These are phyloP conservation scores for Scaptodrosophila lebanonensis DNA, from an alignment of 1,140 invertebrate genomes.

Conservation along the genomic window DNA sequence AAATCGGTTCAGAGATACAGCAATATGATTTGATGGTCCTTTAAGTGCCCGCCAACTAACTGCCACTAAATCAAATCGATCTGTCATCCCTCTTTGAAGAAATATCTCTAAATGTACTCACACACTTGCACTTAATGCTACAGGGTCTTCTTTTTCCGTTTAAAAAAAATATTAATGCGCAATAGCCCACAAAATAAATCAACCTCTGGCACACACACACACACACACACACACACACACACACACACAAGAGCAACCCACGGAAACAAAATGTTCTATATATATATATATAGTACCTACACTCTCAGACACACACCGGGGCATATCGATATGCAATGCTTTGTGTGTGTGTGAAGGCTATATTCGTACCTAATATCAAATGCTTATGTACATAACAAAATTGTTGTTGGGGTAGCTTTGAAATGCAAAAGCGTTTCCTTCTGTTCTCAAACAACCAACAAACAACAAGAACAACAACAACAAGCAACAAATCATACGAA, in stretches of 20 bases:
- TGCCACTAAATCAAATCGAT: constrained; percentile 25
- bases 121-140: too few relatives aligned
- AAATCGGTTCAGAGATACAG: too few relatives aligned
- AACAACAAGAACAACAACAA: constrained; percentile 25
- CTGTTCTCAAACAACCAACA: constrained; percentile 11
- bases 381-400: constrained; percentile 36
- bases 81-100: too few relatives aligned
- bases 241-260: background rate
- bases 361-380: too few relatives aligned
- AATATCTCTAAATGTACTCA: too few relatives aligned
- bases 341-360: too few relatives aligned
- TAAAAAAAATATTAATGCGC: constrained; percentile 34
- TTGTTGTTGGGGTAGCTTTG: constrained; percentile 47
- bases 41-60: too few relatives aligned
- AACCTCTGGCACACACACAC: constrained; percentile 9
- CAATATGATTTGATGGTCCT: too few relatives aligned
- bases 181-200: constrained; percentile 44
- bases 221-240: constrained; percentile 2
- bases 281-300: too few relatives aligned
- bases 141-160: constrained; percentile 8
- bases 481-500: constrained; percentile 23
- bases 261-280: background rate
- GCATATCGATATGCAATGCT: too few relatives aligned
- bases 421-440: constrained; percentile 15
- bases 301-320: too few relatives aligned